Conservation (phyloP, 2,797 vertebrate genomes). For the Luscinia luscinia region DNA sequence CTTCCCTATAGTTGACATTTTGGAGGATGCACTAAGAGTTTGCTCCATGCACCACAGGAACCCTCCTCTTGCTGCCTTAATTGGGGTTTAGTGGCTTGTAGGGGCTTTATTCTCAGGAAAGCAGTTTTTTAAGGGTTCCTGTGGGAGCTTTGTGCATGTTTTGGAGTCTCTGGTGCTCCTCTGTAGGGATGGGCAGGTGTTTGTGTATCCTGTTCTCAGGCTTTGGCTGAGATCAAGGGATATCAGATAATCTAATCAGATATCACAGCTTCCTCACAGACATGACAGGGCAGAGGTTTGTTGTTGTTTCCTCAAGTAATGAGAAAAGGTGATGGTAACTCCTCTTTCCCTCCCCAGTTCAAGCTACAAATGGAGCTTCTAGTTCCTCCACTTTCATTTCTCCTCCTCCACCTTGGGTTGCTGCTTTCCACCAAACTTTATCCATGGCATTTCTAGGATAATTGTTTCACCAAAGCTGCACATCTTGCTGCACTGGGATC, state of each 20-base stretch:
- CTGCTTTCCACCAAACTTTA: neutral
- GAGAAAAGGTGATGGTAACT: neutral
- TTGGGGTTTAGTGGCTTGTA: neutral
- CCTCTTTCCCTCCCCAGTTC: neutral
- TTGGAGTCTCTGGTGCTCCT: neutral
- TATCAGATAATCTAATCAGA: neutral
- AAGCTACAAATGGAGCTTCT: neutral
- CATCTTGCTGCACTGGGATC: neutral
- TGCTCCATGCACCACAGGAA: neutral
- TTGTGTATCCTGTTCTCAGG: neutral
- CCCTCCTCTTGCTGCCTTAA: neutral
- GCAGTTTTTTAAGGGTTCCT: neutral
- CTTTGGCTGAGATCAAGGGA: neutral
- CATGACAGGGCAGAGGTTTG: neutral
- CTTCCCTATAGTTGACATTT: neutral
- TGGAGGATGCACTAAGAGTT: neutral
- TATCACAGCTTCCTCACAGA: neutral
- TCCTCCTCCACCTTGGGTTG: neutral
- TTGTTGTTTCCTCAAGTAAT: neutral
- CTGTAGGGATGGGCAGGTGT: fast-evolving
- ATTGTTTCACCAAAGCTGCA: neutral
- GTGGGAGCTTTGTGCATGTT: neutral
- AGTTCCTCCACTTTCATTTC: neutral
- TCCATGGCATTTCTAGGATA: neutral
- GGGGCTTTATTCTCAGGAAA: neutral